phyloP scores from a whole-genome alignment of 2,888 invertebrate species.

The Leptogaster cylindrica region DNA sequence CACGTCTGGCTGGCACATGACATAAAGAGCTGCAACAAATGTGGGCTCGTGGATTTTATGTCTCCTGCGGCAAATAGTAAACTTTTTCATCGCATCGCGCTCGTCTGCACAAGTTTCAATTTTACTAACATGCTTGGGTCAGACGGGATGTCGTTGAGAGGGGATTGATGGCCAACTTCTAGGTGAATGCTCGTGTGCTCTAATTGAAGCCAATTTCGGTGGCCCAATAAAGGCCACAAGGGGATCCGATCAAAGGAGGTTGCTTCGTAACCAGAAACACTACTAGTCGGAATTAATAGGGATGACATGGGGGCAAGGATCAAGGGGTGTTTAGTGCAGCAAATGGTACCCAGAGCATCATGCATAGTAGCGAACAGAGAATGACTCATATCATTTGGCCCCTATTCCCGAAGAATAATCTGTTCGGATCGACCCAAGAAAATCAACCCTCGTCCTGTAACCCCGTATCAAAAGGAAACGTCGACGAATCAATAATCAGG shows the following conservation, averaged over 20 bases:
- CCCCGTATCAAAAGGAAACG: constrained; percentile 37
- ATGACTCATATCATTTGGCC: constrained; percentile 45
- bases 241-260: constrained; percentile 19
- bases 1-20: too few species aligned
- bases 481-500: constrained; percentile 45
- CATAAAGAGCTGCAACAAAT: too few species aligned
- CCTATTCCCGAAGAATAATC: constrained; percentile 44
- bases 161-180: background rate
- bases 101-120: background rate
- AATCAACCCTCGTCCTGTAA: constrained; percentile 20
- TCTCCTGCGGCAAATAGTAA: background rate
- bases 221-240: constrained; percentile 19
- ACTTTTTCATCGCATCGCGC: background rate
- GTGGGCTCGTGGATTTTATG: background rate
- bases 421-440: constrained; percentile 14
- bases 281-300: constrained; percentile 36
- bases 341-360: too few species aligned
- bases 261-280: background rate
- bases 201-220: background rate
- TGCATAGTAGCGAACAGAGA: too few species aligned
- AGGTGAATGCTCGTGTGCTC: background rate
- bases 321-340: background rate
- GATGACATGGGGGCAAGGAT: constrained; percentile 11
- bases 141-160: background rate
- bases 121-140: background rate